Base-by-base conservation (phyloP, 2,113 vertebrate genomes). In the Cebus imitator region DNA sequence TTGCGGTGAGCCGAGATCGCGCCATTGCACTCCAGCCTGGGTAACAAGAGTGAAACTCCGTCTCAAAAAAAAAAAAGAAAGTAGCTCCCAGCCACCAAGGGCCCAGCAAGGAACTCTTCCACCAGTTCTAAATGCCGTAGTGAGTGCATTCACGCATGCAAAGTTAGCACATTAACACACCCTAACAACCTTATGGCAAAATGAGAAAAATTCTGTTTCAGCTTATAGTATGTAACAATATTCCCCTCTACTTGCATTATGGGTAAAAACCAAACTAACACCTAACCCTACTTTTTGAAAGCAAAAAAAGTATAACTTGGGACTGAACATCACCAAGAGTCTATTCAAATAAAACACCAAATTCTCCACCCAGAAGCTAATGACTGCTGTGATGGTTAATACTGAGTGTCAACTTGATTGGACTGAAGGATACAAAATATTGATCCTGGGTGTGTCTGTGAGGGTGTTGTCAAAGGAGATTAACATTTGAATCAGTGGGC, bases 351-450 rank as follows among this genome's bases (percentile, higher is more conserved):
- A 94, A 97, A 96, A 93, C 35, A 23, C 40, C 66, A 83, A 75
- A 94, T 83, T 97, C 95, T 96, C 94, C 43, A 93, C 94, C 73
- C 57, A 95, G 93, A 92, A 85, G 78, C 83, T 97, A 97, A 97
- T 89, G 96, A 98, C 97, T 94, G 50, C 87, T 86, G 9, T 48
- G 90, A 61, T 92, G 90, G 61, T 64, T 64, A 64, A 64, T 64
- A 30, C 2, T 30, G 11, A 64, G 11, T 64, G 61, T 30, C 61
- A 30, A 64, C 27, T 64, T 30, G 61, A 30, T 30, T 64, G 27
- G 61, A 64, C 30, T 64, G 61, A 64, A 64, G 27, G 27, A 30
- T 30, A 13, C 27, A 30, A 30, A 64, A 30, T 64, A 64, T 30
- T 30, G 61, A 64, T 64, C 27, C 61, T 64, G 61, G 11, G 61